Conservation (phyloP, 2,113 vertebrate genomes). For the Eurypyga helias region DNA sequence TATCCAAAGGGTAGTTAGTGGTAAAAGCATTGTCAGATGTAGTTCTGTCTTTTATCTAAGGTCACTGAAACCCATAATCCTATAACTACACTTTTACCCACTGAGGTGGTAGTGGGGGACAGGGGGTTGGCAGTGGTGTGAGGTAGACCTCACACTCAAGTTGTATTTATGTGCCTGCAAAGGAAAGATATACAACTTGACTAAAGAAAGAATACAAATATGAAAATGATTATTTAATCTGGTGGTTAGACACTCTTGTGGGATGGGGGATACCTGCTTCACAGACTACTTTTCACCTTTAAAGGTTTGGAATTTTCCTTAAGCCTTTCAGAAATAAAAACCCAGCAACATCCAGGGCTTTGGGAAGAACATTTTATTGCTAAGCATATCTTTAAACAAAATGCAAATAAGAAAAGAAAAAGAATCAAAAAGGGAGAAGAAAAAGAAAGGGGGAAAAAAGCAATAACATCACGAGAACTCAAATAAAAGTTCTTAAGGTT, state of each 20-base stretch:
- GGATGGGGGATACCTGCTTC: not conserved
- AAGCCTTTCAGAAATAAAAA: constrained; percentile 66
- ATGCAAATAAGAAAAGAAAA: constrained; percentile 84
- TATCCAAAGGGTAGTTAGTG: too few relatives aligned
- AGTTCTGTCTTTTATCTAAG: not conserved
- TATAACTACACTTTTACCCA: not conserved
- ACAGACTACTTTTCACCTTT: not conserved
- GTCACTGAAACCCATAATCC: not conserved
- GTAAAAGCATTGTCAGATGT: too few relatives aligned
- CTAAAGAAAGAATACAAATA: not conserved
- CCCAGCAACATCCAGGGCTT: constrained; percentile 75
- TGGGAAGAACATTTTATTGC: constrained; percentile 98
- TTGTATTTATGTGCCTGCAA: not conserved
- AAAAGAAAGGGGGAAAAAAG: constrained; percentile 70
- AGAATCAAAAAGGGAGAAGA: constrained; percentile 61
- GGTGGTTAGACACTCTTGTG: not conserved
- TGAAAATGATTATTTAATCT: not conserved
- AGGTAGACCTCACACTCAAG: not conserved
- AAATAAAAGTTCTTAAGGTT: constrained; percentile 80
- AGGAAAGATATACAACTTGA: not conserved
- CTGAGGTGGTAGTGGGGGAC: not conserved
- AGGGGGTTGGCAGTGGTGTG: not conserved
- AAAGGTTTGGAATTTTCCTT: not conserved
- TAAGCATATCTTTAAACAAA: constrained; percentile 93
- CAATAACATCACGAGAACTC: constrained; percentile 83